These are phyloP conservation scores for Fragum fragum DNA, from an alignment of 2,888 invertebrate genomes.

Conservation along the genomic window DNA sequence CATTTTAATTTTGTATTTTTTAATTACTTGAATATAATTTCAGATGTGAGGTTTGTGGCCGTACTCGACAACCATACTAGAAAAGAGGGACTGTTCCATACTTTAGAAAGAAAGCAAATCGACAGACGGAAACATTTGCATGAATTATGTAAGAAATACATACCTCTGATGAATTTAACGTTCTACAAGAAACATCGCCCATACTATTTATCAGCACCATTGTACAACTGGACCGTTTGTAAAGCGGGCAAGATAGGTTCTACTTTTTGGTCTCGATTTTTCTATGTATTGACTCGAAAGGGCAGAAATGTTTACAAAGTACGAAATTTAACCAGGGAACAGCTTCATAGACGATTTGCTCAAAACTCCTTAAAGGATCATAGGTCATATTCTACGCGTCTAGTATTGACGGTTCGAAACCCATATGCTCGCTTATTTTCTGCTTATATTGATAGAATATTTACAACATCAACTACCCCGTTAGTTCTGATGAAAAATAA, in stretches of 20 bases:
- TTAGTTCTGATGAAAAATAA: neutral
- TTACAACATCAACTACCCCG: neutral
- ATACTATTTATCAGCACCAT: neutral
- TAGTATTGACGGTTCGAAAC: neutral
- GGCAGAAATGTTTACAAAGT: neutral
- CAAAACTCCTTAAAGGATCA: neutral
- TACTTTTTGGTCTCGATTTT: neutral
- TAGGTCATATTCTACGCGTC: neutral
- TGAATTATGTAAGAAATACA: neutral
- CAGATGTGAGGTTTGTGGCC: no score
- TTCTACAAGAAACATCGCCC: neutral
- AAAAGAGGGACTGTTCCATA: no score
- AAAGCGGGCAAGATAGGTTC: neutral
- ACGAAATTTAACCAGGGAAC: neutral
- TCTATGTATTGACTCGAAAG: neutral
- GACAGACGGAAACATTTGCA: neutral
- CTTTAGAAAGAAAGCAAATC: neutral
- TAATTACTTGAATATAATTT: no score
- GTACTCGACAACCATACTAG: no score
- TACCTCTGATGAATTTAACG: neutral
- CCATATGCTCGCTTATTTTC: neutral
- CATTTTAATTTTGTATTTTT: no score
- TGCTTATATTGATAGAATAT: neutral
- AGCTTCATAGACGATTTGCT: neutral
- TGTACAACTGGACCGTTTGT: neutral